Conservation (phyloP, 2,797 vertebrate species). For the Poecilia velifera region DNA sequence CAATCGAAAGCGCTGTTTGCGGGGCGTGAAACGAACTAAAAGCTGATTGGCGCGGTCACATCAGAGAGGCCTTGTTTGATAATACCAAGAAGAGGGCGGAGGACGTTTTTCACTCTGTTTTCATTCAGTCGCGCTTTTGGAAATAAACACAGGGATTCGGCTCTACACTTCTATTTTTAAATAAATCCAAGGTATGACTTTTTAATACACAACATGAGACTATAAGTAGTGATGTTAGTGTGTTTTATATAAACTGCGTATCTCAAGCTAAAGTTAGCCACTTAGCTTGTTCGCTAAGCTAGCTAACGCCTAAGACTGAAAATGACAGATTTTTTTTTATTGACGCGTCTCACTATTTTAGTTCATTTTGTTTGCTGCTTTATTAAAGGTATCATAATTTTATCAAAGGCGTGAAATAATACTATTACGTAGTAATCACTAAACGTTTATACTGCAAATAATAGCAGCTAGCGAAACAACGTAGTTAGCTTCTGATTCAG, state of each 20-base stretch:
- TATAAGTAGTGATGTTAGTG: background rate
- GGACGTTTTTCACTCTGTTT: slow-evolving; percentile 9
- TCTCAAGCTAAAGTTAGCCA: slow-evolving; percentile 21
- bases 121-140: too few species aligned
- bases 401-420: background rate
- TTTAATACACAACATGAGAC: background rate
- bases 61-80: slow-evolving; percentile 55
- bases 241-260: slow-evolving; percentile 11
- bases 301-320: background rate
- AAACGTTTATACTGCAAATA: too few species aligned
- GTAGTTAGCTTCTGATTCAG: background rate
- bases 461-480: background rate
- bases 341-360: background rate
- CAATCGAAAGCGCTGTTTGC: slow-evolving; percentile 9
- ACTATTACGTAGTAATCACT: background rate
- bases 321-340: background rate
- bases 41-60: slow-evolving; percentile 56
- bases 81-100: slow-evolving; percentile 35
- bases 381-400: background rate
- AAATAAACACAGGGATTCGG: background rate
- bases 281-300: slow-evolving; percentile 26
- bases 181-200: slow-evolving; percentile 36
- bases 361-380: background rate
- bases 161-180: background rate
- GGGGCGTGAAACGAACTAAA: slow-evolving; percentile 36